A percentile compares a stretch with the other conserved stretches of the same genome.
These are phyloP conservation scores for Herminia tarsipennalis DNA, from an alignment of 2,888 invertebrate species.

Conservation along the genomic window DNA sequence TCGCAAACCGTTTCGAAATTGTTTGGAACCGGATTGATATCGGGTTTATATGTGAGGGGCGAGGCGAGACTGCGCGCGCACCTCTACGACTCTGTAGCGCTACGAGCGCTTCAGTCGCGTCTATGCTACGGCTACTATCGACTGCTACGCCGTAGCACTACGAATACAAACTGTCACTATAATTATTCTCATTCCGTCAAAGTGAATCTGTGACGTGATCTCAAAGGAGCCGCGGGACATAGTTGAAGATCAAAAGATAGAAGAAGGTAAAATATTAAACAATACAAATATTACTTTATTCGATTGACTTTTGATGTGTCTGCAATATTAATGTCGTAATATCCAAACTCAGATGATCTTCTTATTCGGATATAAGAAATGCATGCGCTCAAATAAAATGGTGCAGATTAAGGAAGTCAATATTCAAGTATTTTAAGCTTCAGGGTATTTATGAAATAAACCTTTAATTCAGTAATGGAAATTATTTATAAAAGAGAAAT, in stretches of 20 bases:
- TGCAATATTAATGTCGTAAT: conserved; percentile 38
- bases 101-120: conserved; percentile 75
- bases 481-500: too few relatives aligned
- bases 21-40: conserved; percentile 77
- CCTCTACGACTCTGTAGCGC: conserved; percentile 61
- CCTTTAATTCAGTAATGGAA: too few relatives aligned
- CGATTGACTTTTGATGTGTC: conserved; percentile 7
- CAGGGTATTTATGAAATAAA: too few relatives aligned
- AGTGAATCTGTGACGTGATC: conserved; percentile 62
- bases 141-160: conserved; percentile 76
- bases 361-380: conserved; percentile 23
- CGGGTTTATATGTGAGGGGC: conserved; percentile 78
- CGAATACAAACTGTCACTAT: conserved; percentile 46
- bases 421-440: too few relatives aligned
- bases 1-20: conserved; percentile 69
- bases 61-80: conserved; percentile 83
- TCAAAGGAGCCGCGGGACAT: conserved; percentile 43
- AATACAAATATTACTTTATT: conserved; percentile 1
- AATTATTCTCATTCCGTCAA: conserved; percentile 49
- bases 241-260: conserved; percentile 30
- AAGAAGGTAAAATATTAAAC: conserved; percentile 47
- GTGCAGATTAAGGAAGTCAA: conserved; percentile 20
- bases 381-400: conserved; percentile 25
- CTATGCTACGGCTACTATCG: conserved; percentile 67
- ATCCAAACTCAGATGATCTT: conserved; percentile 23